Evolutionary conservation across 2,888 invertebrate genomes (phyloP).

Genomic region (Nomada fucata): DNA sequence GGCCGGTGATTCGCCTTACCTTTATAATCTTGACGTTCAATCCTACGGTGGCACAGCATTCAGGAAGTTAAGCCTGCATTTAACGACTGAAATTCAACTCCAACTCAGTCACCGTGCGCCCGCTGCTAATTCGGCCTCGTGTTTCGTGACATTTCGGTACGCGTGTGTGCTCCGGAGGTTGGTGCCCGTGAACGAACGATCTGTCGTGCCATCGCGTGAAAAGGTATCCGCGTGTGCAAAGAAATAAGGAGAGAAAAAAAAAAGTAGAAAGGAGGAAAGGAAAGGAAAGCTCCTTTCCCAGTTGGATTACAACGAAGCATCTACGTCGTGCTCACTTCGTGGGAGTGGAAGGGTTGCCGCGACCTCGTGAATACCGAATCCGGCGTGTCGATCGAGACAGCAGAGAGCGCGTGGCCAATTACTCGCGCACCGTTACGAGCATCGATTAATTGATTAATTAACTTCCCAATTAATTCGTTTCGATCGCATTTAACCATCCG

Average conservation of each 20-base stretch:
- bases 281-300: constrained; percentile 29
- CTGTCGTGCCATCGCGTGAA: constrained; percentile 27
- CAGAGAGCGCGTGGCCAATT: constrained; percentile 67
- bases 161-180: constrained; percentile 26
- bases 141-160: constrained; percentile 49
- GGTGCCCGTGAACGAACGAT: constrained; percentile 39
- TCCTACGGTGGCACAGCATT: constrained; percentile 3
- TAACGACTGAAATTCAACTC: constrained; percentile 4
- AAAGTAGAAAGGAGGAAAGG: background rate
- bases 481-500: constrained; percentile 37
- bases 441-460: constrained; percentile 70
- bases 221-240: constrained; percentile 49
- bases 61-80: constrained; percentile 2
- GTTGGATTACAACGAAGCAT: constrained; percentile 58
- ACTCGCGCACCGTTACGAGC: constrained; percentile 54
- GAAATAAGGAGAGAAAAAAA: background rate
- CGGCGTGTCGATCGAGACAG: constrained; percentile 58
- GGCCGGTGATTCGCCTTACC: background rate
- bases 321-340: constrained; percentile 47
- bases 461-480: constrained; percentile 64
- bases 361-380: constrained; percentile 53
- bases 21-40: constrained; percentile 4
- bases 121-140: constrained; percentile 3
- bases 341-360: constrained; percentile 40
- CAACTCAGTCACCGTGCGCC: background rate